Percentiles rank a stretch among this genome's conserved stretches.
Conservation (phyloP, 2,797 vertebrate species). For the Tadarida brasiliensis region DNA sequence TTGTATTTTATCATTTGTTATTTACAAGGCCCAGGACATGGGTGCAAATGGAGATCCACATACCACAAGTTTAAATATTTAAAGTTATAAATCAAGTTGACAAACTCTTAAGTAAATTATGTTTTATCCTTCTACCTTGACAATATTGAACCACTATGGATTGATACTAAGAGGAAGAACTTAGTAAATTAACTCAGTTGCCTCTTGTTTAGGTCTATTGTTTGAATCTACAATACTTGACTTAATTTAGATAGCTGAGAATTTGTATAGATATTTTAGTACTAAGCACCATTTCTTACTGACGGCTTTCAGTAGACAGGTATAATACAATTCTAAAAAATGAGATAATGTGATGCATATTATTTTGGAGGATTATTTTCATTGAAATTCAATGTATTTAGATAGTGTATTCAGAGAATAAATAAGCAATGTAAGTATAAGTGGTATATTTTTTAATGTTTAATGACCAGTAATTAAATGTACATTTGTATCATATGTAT, state of each 20-base stretch:
- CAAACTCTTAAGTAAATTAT: background rate
- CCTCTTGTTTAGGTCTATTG: background rate
- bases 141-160: background rate
- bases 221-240: background rate
- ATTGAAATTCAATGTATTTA: background rate
- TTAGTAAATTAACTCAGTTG: background rate
- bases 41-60: background rate
- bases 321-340: background rate
- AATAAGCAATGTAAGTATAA: background rate
- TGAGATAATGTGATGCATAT: background rate
- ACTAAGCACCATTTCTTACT: background rate
- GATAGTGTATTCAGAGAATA: background rate
- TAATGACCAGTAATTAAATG: background rate
- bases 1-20: background rate
- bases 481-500: background rate
- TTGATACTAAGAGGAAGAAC: background rate
- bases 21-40: background rate
- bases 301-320: background rate
- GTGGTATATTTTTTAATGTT: background rate
- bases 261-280: background rate
- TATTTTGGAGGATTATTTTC: conserved; percentile 28
- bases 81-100: background rate
- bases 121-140: background rate
- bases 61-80: background rate
- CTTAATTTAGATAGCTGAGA: background rate